phyloP scores from a whole-genome alignment of 2,797 vertebrate genomes.

The Carapus acus region DNA sequence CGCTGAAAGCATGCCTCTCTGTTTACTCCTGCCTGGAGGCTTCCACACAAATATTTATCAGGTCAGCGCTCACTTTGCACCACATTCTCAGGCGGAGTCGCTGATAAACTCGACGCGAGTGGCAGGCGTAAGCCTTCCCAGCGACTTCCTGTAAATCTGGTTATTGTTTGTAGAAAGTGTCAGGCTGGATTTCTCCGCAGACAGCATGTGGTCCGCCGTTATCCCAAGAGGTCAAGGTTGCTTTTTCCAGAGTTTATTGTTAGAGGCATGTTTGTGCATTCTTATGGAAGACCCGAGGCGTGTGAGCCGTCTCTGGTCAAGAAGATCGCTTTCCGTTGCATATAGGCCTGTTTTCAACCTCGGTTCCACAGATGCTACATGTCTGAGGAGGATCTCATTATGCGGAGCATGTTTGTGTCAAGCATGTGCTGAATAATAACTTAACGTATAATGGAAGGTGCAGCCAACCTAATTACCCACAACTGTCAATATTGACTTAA shows the following conservation, averaged over 20 bases:
- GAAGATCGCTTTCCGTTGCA: slow-evolving; percentile 31
- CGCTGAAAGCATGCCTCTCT: slow-evolving; percentile 44
- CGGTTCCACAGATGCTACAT: slow-evolving; percentile 27
- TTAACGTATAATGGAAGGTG: slow-evolving; percentile 17
- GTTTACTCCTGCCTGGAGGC: slow-evolving; percentile 45
- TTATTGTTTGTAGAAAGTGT: slow-evolving; percentile 39
- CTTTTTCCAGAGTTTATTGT: slow-evolving; percentile 3
- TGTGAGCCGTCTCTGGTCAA: not conserved
- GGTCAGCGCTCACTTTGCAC: slow-evolving; percentile 51
- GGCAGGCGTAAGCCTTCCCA: slow-evolving; percentile 13
- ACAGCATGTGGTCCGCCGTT: slow-evolving; percentile 30
- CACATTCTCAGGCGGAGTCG: slow-evolving; percentile 24
- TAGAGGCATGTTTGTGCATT: slow-evolving; percentile 28
- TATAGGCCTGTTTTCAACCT: slow-evolving; percentile 27
- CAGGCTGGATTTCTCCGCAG: slow-evolving; percentile 25
- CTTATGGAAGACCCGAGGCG: slow-evolving; percentile 8
- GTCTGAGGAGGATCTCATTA: slow-evolving; percentile 31
- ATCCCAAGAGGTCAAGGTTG: slow-evolving; percentile 6
- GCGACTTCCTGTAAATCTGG: slow-evolving; percentile 40
- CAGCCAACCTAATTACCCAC: not conserved
- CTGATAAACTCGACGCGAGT: slow-evolving; percentile 15
- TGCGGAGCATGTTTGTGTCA: slow-evolving; percentile 11
- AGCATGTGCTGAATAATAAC: slow-evolving; percentile 22
- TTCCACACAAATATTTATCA: slow-evolving; percentile 67
- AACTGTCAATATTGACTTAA: not conserved